These are phyloP conservation scores for Leptinotarsa undecemlineata DNA, from an alignment of 1,140 invertebrate genomes.

Conservation along the genomic window DNA sequence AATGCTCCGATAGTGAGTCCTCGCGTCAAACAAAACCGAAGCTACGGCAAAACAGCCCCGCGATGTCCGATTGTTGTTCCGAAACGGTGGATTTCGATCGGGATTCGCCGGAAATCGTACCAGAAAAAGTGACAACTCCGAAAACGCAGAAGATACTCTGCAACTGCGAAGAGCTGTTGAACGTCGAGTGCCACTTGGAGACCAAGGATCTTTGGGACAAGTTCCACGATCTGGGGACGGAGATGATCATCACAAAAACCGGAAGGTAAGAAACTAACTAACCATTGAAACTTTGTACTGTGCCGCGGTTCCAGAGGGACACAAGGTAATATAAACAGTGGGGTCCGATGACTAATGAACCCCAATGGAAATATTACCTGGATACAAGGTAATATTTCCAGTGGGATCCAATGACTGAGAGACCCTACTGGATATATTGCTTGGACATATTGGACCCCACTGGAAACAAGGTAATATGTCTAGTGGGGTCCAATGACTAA, in stretches of 20 bases:
- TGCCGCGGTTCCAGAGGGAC: too few relatives aligned
- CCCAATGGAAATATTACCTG: too few relatives aligned
- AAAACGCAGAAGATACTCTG: slow-evolving; percentile 63
- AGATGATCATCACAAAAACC: slow-evolving; percentile 98
- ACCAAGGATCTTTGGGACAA: slow-evolving; percentile 93
- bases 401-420: too few relatives aligned
- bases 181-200: slow-evolving; percentile 87
- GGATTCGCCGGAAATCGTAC: slow-evolving; percentile 48
- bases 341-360: too few relatives aligned
- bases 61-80: slow-evolving; percentile 52
- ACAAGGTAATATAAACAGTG: too few relatives aligned
- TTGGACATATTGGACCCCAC: too few relatives aligned
- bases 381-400: too few relatives aligned
- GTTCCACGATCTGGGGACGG: slow-evolving; percentile 91
- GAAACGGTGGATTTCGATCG: slow-evolving; percentile 50
- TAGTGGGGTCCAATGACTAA: too few relatives aligned
- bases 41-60: slow-evolving; percentile 45
- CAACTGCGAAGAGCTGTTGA: slow-evolving; percentile 81
- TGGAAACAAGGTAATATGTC: too few relatives aligned
- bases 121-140: slow-evolving; percentile 36
- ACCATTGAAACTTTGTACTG: too few relatives aligned
- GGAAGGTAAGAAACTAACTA: slow-evolving; percentile 75
- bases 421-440: too few relatives aligned
- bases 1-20: slow-evolving; percentile 53
- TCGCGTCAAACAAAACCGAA: slow-evolving; percentile 42